Conservation (phyloP, 1,140 invertebrate genomes). For the Ylistrum balloti region DNA sequence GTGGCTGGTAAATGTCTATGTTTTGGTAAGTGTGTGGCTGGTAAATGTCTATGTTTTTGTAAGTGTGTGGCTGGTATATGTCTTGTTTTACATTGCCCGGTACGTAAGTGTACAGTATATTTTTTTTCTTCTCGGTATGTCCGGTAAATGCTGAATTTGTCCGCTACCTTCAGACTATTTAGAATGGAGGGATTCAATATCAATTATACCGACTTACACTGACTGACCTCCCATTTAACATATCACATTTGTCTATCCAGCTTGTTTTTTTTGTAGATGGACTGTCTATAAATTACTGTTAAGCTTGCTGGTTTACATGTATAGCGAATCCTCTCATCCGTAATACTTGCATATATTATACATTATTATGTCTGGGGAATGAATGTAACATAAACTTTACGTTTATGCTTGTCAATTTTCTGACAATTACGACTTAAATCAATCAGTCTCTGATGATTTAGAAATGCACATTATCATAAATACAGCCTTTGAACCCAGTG, state of each 20-base stretch:
- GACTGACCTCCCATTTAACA: neutral
- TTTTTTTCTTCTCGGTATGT: too few species aligned
- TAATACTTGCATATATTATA: constrained; percentile 30
- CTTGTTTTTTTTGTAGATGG: neutral
- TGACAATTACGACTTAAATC: constrained; percentile 34
- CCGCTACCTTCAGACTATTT: neutral
- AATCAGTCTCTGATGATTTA: constrained; percentile 27
- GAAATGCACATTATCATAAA: constrained; percentile 36
- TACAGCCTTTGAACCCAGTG: neutral
- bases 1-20: too few species aligned
- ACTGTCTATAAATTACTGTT: neutral
- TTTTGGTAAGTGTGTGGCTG: too few species aligned
- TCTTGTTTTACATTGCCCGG: too few species aligned
- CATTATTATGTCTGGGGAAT: neutral
- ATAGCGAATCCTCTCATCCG: constrained; percentile 29
- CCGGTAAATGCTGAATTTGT: too few species aligned
- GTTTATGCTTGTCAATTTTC: constrained; percentile 34
- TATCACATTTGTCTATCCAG: neutral
- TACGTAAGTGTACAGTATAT: too few species aligned
- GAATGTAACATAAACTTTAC: constrained; percentile 22
- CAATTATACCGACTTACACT: neutral
- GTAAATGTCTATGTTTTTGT: too few species aligned
- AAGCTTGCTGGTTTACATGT: neutral
- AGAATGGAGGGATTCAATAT: neutral
- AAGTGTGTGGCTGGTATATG: too few species aligned